These are phyloP conservation scores for Pocillopora damicornis DNA, from an alignment of 64 coral and sea anemone species.

Conservation along the genomic window DNA sequence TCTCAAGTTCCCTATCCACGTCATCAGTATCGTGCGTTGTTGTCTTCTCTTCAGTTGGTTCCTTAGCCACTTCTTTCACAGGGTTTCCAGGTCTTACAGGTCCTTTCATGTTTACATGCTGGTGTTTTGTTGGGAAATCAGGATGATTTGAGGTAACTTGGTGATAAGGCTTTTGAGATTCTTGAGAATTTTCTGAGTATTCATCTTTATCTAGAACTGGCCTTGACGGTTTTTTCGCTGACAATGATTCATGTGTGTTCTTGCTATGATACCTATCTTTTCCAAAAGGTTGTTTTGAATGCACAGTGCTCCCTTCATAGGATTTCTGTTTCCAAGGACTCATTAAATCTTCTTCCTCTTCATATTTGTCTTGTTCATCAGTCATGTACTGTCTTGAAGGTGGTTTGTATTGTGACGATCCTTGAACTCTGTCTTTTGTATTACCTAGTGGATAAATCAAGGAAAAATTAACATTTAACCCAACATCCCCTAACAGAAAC, in stretches of 20 bases:
- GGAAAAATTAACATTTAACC: not conserved
- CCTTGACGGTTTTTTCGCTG: not conserved
- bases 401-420: not conserved
- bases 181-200: not conserved
- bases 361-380: not conserved
- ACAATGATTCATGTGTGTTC: not conserved
- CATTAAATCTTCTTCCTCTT: slow-evolving; percentile 11
- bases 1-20: slow-evolving; percentile 8
- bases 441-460: not conserved
- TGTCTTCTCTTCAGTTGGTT: not conserved
- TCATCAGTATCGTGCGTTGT: not conserved
- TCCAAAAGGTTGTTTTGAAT: slow-evolving; percentile 4
- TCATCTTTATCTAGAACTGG: not conserved
- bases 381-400: not conserved
- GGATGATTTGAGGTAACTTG: not conserved
- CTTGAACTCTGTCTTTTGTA: not conserved
- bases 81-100: not conserved
- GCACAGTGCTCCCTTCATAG: not conserved
- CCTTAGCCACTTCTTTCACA: not conserved
- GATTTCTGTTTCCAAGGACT: slow-evolving; percentile 6
- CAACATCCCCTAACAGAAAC: not conserved
- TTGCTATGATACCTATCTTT: not conserved
- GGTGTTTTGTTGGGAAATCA: not conserved
- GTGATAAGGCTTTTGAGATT: not conserved
- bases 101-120: not conserved